Percentiles rank a stretch among this genome's conserved stretches.
Conservation (phyloP, 1,140 invertebrate genomes). For the Drosophila ohnishii region DNA sequence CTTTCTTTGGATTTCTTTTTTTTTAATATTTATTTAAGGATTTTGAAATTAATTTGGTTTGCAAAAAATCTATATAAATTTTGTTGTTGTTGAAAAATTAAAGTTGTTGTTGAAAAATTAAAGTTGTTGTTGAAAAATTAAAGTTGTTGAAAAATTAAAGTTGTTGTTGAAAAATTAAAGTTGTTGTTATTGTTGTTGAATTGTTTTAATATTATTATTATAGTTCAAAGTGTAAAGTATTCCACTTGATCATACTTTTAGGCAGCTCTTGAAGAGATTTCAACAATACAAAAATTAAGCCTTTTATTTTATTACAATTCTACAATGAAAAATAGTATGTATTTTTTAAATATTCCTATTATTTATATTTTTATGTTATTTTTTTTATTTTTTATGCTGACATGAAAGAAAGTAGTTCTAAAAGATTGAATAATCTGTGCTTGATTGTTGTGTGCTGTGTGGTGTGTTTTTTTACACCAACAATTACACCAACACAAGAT, state of each 20-base stretch:
- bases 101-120: background rate
- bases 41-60: background rate
- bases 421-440: constrained; percentile 1
- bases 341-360: background rate
- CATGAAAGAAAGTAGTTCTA: background rate
- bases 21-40: no score
- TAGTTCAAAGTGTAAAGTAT: no score
- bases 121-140: background rate
- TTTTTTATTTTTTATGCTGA: no score
- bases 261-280: background rate
- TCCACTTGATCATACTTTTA: background rate
- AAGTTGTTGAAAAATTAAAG: background rate
- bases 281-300: background rate
- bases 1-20: no score
- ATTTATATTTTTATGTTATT: background rate
- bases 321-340: background rate
- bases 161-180: no score
- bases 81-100: background rate
- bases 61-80: background rate
- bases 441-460: constrained; percentile 6
- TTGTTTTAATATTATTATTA: background rate
- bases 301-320: background rate
- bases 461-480: constrained; percentile 12
- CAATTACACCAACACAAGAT: constrained; percentile 28
- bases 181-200: background rate